phyloP scores from a whole-genome alignment of 2,888 invertebrate species.

The Hedychridium roseum region DNA sequence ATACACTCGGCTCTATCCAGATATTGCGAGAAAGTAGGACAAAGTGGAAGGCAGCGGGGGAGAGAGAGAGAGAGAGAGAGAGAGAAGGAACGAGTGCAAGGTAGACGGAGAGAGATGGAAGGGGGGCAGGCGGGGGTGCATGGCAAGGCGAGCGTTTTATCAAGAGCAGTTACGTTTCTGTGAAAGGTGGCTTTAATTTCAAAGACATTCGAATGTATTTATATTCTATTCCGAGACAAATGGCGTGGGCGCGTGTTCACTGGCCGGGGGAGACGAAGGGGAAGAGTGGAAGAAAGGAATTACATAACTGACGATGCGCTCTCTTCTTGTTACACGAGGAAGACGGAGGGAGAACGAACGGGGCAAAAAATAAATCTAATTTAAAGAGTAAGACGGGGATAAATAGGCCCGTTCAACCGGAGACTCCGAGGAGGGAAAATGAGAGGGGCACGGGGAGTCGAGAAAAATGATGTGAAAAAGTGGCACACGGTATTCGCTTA shows the following conservation, averaged over 20 bases:
- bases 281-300: not conserved
- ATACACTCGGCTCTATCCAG: constrained; percentile 29
- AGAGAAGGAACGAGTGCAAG: constrained; percentile 22
- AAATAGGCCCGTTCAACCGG: not conserved
- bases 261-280: too few species aligned
- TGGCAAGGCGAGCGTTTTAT: constrained; percentile 30
- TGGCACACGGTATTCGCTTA: too few species aligned
- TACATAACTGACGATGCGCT: not conserved
- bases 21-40: constrained; percentile 45
- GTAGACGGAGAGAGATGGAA: constrained; percentile 22
- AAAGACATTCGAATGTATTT: constrained; percentile 61
- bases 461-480: not conserved
- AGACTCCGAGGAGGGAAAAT: not conserved
- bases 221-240: constrained; percentile 24
- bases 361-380: too few species aligned
- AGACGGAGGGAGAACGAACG: too few species aligned
- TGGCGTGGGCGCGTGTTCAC: too few species aligned
- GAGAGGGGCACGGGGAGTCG: too few species aligned
- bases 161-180: constrained; percentile 55
- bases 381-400: too few species aligned
- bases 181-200: constrained; percentile 60
- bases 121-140: constrained; percentile 17
- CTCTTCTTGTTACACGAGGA: not conserved
- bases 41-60: constrained; percentile 13
- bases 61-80: constrained; percentile 17